Conservation (phyloP, 35 echinoderm and acorn worm species). For the Diadema setosum region DNA sequence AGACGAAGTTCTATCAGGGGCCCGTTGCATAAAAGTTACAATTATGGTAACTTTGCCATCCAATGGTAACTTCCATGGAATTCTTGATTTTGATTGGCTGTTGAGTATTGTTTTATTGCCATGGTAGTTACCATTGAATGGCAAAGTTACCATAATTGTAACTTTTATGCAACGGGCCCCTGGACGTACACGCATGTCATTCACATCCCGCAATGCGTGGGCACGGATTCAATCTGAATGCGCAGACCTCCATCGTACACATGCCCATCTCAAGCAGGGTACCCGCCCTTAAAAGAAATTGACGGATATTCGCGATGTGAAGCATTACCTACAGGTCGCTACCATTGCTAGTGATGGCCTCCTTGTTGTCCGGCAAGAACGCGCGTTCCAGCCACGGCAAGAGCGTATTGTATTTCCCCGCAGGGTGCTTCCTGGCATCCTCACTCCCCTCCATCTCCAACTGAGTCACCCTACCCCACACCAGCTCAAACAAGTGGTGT, state of each 20-base stretch:
- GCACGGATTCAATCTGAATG: constrained; percentile 42
- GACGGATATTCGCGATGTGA: constrained; percentile 58
- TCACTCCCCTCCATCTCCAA: constrained; percentile 57
- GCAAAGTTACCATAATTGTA: no score
- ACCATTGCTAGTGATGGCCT: constrained; percentile 51
- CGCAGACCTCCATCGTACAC: constrained; percentile 35
- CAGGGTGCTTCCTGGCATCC: constrained; percentile 38
- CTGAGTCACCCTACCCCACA: constrained; percentile 73
- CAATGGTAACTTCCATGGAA: no score
- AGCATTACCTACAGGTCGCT: not conserved
- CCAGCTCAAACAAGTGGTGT: constrained; percentile 5
- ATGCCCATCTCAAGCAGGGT: not conserved
- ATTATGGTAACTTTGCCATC: no score
- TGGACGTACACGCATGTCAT: no score
- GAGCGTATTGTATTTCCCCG: constrained; percentile 54
- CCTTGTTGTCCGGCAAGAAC: constrained; percentile 9
- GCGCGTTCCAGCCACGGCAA: constrained; percentile 1
- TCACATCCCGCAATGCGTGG: no score
- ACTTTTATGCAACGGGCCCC: no score
- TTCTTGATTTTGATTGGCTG: no score
- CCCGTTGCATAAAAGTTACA: no score
- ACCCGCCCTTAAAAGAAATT: constrained; percentile 32
- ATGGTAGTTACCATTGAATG: no score
- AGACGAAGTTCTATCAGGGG: constrained; percentile 44
- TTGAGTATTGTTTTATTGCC: no score